Evolutionary conservation across 2,113 vertebrate genomes (phyloP), one percentile per base, ranked within the genome.

Genomic region (Oncorhynchus mykiss): DNA sequence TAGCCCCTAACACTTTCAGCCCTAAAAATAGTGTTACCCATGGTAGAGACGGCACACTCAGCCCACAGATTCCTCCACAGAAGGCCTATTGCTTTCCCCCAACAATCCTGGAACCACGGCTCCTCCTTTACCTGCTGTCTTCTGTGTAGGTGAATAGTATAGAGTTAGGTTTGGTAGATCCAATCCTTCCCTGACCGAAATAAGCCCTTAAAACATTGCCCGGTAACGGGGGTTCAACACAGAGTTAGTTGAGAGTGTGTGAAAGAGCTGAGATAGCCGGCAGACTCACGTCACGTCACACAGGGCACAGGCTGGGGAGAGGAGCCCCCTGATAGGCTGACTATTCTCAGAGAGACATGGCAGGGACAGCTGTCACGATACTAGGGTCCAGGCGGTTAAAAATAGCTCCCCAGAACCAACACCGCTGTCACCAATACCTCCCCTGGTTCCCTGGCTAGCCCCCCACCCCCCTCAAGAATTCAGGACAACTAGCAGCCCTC

Each of bases 351-450:
- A 84, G 79, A 84, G 88, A 89, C 80, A 79, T 80, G 73, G 71
- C 48, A 66, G 85, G 90, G 94, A 96, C 96, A 96, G 95, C 95
- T 96, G 95, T 89, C 88, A 85, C 78, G 92, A 94, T 92, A 93
- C 70, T 73, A 83, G 73, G 73, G 79, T 77, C 87, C 57, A 76
- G 62, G 39, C 68, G 79, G 79, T 85, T 95, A 96, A 95, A 96
- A 95, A 94, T 95, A 96, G 93, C 84, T 27, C 0, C 57, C 67
- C 73, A 64, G n/a, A 62, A 62, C 59, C 59, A 22, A 62, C 51
- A 54, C 51, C 2, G 7, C 59, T 62, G 8, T 22, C 39, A 20
- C 68, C 16, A 76, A 67, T 75, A 71, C 79, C 73, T 57, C 51
- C 51, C 51, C 51, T 54, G 51, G 51, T 18, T 54, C 51, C 16